Evolutionary conservation across 2,888 invertebrate genomes (phyloP).

Genomic region (Iphiclides podalirius): DNA sequence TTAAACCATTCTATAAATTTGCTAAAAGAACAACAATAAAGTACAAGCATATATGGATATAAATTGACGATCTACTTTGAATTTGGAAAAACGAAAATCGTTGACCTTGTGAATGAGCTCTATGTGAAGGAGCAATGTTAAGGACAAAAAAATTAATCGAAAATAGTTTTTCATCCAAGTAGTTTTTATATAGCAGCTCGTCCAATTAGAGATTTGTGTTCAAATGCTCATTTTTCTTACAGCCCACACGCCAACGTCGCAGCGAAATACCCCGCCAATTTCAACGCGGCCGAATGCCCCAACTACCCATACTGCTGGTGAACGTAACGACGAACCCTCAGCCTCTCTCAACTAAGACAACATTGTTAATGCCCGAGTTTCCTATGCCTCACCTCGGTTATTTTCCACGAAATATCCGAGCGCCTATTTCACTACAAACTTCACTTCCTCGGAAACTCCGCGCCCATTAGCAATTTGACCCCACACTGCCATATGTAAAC

Average conservation of each 20-base stretch:
- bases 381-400: slow-evolving; percentile 19
- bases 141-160: too few relatives aligned
- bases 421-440: slow-evolving; percentile 18
- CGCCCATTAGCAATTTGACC: slow-evolving; percentile 7
- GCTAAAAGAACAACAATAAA: too few relatives aligned
- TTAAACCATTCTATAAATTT: too few relatives aligned
- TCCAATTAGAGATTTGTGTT: too few relatives aligned
- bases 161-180: too few relatives aligned
- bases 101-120: too few relatives aligned
- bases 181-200: too few relatives aligned
- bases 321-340: slow-evolving; percentile 28
- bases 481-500: slow-evolving; percentile 34
- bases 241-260: slow-evolving; percentile 53
- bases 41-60: too few relatives aligned
- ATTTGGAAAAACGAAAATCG: too few relatives aligned
- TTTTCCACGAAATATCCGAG: slow-evolving; percentile 24
- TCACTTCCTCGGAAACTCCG: slow-evolving; percentile 32
- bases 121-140: too few relatives aligned
- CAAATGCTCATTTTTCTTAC: slow-evolving; percentile 37
- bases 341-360: slow-evolving; percentile 23
- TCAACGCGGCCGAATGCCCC: slow-evolving; percentile 77
- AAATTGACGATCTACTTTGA: too few relatives aligned
- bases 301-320: slow-evolving; percentile 80
- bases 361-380: slow-evolving; percentile 33
- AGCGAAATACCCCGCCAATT: slow-evolving; percentile 73